Evolutionary conservation across 2,888 invertebrate species (phyloP).

Genomic region (Idaea aversata): DNA sequence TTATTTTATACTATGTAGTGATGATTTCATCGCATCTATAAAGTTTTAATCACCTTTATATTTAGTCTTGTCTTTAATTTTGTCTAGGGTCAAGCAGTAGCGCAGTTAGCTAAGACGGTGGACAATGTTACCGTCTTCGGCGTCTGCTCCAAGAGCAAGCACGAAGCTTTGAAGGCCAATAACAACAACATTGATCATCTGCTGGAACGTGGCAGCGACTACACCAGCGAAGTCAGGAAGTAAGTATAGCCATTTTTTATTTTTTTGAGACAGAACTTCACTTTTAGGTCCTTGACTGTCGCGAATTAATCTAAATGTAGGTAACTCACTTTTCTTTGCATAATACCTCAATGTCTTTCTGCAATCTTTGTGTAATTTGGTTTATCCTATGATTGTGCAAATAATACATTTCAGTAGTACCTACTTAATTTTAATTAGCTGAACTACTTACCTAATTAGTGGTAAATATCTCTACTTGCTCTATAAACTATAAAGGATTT

Average conservation of each 20-base stretch:
- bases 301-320: too few species aligned
- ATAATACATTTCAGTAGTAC: background rate
- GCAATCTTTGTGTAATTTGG: background rate
- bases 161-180: conserved; percentile 88
- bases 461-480: background rate
- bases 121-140: conserved; percentile 91
- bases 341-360: background rate
- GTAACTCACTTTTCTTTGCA: too few species aligned
- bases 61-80: background rate
- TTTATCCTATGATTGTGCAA: background rate
- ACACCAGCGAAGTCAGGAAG: conserved; percentile 92
- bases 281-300: background rate
- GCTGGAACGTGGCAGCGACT: conserved; percentile 90
- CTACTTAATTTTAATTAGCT: background rate
- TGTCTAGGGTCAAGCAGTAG: conserved; percentile 89
- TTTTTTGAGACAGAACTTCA: background rate
- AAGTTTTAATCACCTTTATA: background rate
- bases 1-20: too few species aligned
- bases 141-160: conserved; percentile 91
- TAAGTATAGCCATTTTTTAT: conserved; percentile 56
- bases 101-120: conserved; percentile 89
- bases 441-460: background rate
- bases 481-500: background rate
- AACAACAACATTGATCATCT: conserved; percentile 87
- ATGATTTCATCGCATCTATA: too few species aligned